These are phyloP conservation scores for Betta splendens DNA, from an alignment of 2,797 vertebrate species.

Conservation along the genomic window DNA sequence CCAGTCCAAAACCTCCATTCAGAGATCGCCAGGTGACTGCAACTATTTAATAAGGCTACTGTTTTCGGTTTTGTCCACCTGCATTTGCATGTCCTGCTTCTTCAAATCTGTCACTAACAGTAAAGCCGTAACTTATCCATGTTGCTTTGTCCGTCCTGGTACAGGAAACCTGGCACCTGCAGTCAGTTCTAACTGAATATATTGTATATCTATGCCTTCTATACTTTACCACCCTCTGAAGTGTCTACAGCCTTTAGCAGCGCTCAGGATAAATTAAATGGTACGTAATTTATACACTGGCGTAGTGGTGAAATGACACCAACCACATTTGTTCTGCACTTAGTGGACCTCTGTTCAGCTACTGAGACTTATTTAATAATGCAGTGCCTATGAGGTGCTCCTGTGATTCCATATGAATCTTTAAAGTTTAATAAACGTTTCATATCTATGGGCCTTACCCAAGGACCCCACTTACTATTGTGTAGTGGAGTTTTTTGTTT, in stretches of 20 bases:
- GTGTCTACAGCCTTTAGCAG: constrained; percentile 18
- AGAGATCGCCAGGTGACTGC: background rate
- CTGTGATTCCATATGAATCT: constrained; percentile 71
- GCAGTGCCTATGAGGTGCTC: constrained; percentile 59
- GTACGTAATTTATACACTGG: constrained; percentile 40
- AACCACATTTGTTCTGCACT: constrained; percentile 56
- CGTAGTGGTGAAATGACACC: constrained; percentile 34
- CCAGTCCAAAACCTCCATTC: constrained; percentile 12
- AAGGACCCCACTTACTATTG: constrained; percentile 67
- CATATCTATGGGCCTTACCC: constrained; percentile 64
- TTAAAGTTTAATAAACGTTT: constrained; percentile 77
- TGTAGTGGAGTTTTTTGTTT: constrained; percentile 55
- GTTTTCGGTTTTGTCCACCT: constrained; percentile 8
- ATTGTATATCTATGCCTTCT: constrained; percentile 8
- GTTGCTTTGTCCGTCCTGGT: background rate
- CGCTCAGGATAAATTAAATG: constrained; percentile 33
- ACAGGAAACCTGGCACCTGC: constrained; percentile 3
- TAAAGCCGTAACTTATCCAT: constrained; percentile 15
- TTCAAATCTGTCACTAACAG: constrained; percentile 22
- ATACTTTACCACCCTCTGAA: constrained; percentile 2
- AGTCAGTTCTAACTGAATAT: constrained; percentile 30
- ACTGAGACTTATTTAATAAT: constrained; percentile 68
- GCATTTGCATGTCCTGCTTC: constrained; percentile 6
- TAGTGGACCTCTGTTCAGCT: constrained; percentile 50
- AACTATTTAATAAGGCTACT: constrained; percentile 12